Base-by-base conservation (phyloP, 1,140 invertebrate genomes). In the Drosophila mojavensis region DNA sequence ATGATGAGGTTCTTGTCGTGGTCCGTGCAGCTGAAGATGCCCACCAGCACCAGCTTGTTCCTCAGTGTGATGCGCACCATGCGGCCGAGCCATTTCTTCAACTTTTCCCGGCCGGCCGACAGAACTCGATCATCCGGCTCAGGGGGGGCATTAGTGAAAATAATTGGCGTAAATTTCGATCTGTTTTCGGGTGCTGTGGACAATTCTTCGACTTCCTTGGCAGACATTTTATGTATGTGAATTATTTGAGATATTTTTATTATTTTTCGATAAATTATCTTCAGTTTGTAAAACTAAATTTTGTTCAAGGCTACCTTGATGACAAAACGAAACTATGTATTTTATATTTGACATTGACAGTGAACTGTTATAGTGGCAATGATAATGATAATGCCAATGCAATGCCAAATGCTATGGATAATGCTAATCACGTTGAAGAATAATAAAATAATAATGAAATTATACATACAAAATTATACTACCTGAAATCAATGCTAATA, bases 21-120 rank as follows among this genome's bases (percentile, higher is more conserved):
- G 60, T 80, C 74, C 17, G 78, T 80, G 55, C 69, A 80, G 30
- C 78, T 78, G 20, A 80, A 80, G 20, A 78, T 56, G 4, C 79
- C 75, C 24, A 82, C 64, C 9, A 80, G 30, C 1, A 51, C 48
- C 15, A 67, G 33, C 41, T 75, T 67, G 9, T 75, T 81, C 28
- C 61, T 47, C 15, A 81, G 65, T 3, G 54, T 67, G 1, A 81
- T 63, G 2, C 78, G 62, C 4, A 75, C 56, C 13, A 62, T 24
- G 15, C 59, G 62, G 5, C 69, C 80, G 36, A 81, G 50, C 73
- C 53, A 79, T 10, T 73, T 62, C 28, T 56, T 66, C 0, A 79
- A 45, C 5, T 48, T 70, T 9, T 56, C 17, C 3, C 74, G 20
- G 1, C 69, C 62, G 2, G 7, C 30, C 11, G 73, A 70, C 5